Percentiles rank a stretch among this genome's conserved stretches.
Conservation (phyloP, 2,797 vertebrate genomes). For the Eulemur coronatus region DNA sequence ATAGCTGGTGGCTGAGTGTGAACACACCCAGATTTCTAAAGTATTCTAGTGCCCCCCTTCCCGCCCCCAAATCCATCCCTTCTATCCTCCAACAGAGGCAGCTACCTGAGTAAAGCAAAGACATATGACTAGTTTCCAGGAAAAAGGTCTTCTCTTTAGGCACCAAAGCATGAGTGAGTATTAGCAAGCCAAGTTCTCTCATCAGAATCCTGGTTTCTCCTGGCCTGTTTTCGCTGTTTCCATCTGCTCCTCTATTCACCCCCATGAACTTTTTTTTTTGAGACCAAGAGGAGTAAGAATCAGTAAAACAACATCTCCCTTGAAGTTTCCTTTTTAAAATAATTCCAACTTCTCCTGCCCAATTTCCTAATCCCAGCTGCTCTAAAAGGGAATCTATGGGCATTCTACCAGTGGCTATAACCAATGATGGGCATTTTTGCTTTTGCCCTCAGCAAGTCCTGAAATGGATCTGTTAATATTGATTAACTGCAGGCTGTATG, state of each 20-base stretch:
- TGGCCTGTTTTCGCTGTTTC: neutral
- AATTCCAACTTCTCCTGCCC: neutral
- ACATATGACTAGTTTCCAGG: neutral
- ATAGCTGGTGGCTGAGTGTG: neutral
- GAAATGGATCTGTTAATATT: slow-evolving; percentile 12
- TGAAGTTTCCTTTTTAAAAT: neutral
- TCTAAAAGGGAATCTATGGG: neutral
- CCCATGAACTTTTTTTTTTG: neutral
- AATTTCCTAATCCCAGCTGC: neutral
- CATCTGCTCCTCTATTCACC: neutral
- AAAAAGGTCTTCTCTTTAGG: neutral
- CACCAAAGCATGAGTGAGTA: neutral
- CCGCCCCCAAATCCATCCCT: neutral
- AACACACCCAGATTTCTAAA: neutral
- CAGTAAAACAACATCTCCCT: neutral
- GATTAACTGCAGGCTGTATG: neutral
- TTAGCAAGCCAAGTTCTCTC: neutral
- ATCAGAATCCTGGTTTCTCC: neutral
- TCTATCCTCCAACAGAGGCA: neutral
- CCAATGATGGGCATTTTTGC: neutral
- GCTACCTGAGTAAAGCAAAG: neutral
- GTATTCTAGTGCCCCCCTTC: neutral
- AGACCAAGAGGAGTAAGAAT: slow-evolving; percentile 5
- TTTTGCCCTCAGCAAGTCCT: slow-evolving; percentile 15
- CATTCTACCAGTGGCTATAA: neutral